phyloP scores from a whole-genome alignment of 2,888 invertebrate species.

The Drosophila putrida region DNA sequence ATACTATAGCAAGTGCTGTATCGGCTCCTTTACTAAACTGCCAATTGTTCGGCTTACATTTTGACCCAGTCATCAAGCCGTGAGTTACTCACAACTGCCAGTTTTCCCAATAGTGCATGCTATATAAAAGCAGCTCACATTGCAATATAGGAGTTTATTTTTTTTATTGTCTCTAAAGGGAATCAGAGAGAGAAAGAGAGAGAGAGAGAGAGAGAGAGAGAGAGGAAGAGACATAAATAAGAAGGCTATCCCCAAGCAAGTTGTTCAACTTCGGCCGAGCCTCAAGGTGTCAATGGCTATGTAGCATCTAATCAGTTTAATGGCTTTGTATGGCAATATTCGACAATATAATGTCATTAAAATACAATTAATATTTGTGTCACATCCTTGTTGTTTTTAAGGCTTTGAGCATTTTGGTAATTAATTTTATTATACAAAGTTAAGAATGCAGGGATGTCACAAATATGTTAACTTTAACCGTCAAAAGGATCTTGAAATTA shows the following conservation, averaged over 20 bases:
- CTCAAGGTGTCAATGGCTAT: slow-evolving; percentile 69
- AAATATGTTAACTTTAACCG: slow-evolving; percentile 18
- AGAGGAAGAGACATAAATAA: background rate
- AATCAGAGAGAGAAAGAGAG: background rate
- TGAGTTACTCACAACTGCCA: slow-evolving; percentile 31
- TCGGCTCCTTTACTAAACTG: slow-evolving; percentile 68
- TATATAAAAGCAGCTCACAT: slow-evolving; percentile 21
- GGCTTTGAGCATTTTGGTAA: slow-evolving; percentile 44
- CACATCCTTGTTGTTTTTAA: slow-evolving; percentile 1
- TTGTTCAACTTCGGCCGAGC: slow-evolving; percentile 20
- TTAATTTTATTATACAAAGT: slow-evolving; percentile 68
- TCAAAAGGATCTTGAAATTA: background rate
- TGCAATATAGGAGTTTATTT: slow-evolving; percentile 2
- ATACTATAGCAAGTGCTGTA: slow-evolving; percentile 61
- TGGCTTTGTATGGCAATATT: slow-evolving; percentile 62
- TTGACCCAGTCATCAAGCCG: slow-evolving; percentile 38
- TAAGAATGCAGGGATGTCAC: slow-evolving; percentile 1
- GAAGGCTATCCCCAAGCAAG: slow-evolving; percentile 8
- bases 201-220: background rate
- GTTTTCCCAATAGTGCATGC: slow-evolving; percentile 15
- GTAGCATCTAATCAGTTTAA: slow-evolving; percentile 73
- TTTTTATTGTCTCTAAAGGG: background rate
- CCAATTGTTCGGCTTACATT: slow-evolving; percentile 65
- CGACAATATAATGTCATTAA: slow-evolving; percentile 73
- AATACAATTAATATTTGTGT: slow-evolving; percentile 75